Conservation (phyloP, 1,140 invertebrate species). For the Lepidostoma basale region DNA sequence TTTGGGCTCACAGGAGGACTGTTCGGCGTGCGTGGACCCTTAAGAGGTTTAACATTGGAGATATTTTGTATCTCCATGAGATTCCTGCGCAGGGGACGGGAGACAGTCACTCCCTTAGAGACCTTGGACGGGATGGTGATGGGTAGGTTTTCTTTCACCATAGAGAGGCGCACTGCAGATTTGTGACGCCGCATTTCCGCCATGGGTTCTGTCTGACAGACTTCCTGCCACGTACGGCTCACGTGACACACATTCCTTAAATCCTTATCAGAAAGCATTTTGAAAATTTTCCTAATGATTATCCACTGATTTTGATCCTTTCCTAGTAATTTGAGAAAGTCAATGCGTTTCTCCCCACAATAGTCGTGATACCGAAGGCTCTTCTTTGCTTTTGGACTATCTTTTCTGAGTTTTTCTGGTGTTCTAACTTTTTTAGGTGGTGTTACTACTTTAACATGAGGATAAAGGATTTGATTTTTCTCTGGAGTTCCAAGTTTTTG, state of each 20-base stretch:
- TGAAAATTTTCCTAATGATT: slow-evolving; percentile 52
- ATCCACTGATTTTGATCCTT: slow-evolving; percentile 45
- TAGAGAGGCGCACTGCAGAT: slow-evolving; percentile 48
- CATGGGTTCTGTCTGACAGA: slow-evolving; percentile 50
- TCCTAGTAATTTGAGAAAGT: slow-evolving; percentile 55
- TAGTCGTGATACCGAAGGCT: slow-evolving; percentile 14
- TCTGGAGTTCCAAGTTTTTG: slow-evolving; percentile 40
- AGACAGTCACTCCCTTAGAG: neutral
- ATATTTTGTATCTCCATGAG: slow-evolving; percentile 55
- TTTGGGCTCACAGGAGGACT: slow-evolving; percentile 59
- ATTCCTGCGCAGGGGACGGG: slow-evolving; percentile 35
- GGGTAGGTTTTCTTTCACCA: slow-evolving; percentile 52
- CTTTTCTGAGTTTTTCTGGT: slow-evolving; percentile 23
- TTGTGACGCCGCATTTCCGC: slow-evolving; percentile 48
- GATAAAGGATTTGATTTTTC: slow-evolving; percentile 40
- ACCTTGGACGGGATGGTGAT: neutral
- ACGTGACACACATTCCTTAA: slow-evolving; percentile 54
- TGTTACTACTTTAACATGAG: slow-evolving; percentile 30
- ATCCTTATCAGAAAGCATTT: slow-evolving; percentile 53
- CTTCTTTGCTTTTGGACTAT: neutral
- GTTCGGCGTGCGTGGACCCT: slow-evolving; percentile 19
- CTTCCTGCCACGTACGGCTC: slow-evolving; percentile 51
- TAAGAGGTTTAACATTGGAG: slow-evolving; percentile 41
- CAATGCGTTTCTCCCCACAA: slow-evolving; percentile 50
- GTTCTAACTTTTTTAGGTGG: slow-evolving; percentile 31